These are phyloP conservation scores for Eremophila alpestris DNA, from an alignment of 2,797 vertebrate species.

Conservation along the genomic window DNA sequence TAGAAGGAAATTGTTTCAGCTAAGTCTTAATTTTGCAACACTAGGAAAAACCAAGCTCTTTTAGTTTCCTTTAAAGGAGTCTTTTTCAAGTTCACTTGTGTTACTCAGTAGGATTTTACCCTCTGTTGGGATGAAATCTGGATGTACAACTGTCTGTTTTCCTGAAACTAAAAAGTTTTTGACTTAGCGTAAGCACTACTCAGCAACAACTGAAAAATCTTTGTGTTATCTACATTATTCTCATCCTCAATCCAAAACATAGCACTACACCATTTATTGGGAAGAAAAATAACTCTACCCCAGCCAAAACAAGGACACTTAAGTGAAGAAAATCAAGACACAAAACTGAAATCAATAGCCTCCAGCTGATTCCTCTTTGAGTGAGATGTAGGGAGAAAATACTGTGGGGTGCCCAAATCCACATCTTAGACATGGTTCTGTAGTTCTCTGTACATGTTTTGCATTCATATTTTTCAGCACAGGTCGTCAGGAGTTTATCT, in stretches of 20 bases:
- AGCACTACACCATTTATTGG: background rate
- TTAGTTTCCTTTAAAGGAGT: background rate
- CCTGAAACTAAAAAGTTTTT: background rate
- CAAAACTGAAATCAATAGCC: background rate
- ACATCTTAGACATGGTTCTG: background rate
- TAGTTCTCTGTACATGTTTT: background rate
- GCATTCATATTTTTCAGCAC: background rate
- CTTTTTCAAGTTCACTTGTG: background rate
- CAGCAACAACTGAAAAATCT: background rate
- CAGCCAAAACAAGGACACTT: background rate
- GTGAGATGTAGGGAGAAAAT: background rate
- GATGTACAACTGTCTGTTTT: background rate
- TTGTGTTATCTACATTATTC: background rate
- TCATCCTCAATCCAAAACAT: background rate
- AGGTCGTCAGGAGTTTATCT: background rate
- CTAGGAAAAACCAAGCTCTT: background rate
- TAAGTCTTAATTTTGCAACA: background rate
- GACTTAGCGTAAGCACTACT: background rate
- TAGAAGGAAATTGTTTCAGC: background rate
- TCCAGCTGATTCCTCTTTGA: background rate
- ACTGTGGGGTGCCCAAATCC: background rate
- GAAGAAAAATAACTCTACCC: background rate
- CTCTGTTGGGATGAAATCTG: background rate
- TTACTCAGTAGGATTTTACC: background rate
- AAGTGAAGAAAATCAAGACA: background rate